Conservation (phyloP, 2,888 invertebrate species). For the Empis livida region DNA sequence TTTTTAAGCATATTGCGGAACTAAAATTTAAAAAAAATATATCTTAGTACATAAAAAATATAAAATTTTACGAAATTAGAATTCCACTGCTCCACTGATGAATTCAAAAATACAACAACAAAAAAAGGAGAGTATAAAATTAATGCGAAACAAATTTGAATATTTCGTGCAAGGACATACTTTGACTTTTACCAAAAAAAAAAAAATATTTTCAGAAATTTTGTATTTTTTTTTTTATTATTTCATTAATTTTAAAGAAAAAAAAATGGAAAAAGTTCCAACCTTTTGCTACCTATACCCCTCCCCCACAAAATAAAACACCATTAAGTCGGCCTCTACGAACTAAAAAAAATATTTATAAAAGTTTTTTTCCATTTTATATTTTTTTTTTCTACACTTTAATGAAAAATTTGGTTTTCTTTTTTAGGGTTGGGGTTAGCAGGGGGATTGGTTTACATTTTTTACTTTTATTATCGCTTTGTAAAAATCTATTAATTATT, state of each 20-base stretch:
- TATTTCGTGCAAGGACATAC: conserved; percentile 25
- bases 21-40: neutral
- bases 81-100: neutral
- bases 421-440: neutral
- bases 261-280: no score
- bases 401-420: neutral
- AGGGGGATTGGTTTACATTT: neutral
- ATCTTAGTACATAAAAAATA: neutral
- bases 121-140: neutral
- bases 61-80: neutral
- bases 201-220: neutral
- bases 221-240: no score
- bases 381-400: neutral
- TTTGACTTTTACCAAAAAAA: conserved; percentile 17
- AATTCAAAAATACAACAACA: neutral
- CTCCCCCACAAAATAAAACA: no score
- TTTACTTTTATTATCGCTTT: neutral
- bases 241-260: no score
- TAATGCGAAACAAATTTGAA: conserved; percentile 24
- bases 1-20: neutral
- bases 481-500: neutral
- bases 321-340: no score
- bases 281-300: no score
- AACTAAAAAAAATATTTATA: neutral
- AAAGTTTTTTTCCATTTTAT: neutral